phyloP scores from a whole-genome alignment of 1,140 invertebrate species.

The Lordiphosa clarofinis region DNA sequence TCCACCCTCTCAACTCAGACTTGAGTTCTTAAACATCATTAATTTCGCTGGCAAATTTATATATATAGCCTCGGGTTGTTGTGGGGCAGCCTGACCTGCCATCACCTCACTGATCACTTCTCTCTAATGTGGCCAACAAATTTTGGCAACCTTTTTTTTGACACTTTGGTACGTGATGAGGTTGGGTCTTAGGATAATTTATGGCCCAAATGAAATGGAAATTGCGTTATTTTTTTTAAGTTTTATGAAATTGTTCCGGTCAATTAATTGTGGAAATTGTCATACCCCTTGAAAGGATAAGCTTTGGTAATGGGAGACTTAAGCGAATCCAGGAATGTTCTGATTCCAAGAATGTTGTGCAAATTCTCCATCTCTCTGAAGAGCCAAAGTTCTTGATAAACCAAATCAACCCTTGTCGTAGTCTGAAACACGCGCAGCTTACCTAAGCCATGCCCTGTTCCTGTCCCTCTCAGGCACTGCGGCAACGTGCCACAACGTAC shows the following conservation, averaged over 20 bases:
- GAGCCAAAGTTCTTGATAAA: background rate
- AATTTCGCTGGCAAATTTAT: slow-evolving; percentile 66
- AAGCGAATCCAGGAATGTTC: no score
- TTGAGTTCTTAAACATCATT: slow-evolving; percentile 66
- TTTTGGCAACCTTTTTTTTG: slow-evolving; percentile 53
- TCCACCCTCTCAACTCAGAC: background rate
- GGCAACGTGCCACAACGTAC: slow-evolving; percentile 34
- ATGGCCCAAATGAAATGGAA: slow-evolving; percentile 40
- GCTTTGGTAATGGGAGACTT: no score
- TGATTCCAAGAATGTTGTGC: no score
- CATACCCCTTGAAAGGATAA: no score
- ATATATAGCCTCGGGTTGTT: slow-evolving; percentile 52
- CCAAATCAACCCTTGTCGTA: slow-evolving; percentile 33
- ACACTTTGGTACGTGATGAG: slow-evolving; percentile 55
- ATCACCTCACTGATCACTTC: slow-evolving; percentile 19
- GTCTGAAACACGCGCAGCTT: slow-evolving; percentile 1
- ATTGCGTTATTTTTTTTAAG: slow-evolving; percentile 45
- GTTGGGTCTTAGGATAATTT: slow-evolving; percentile 54
- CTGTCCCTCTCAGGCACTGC: slow-evolving; percentile 14
- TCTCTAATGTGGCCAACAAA: slow-evolving; percentile 24
- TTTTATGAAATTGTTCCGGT: slow-evolving; percentile 78
- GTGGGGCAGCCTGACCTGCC: background rate
- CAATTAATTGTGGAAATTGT: slow-evolving; percentile 69
- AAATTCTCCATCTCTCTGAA: no score
- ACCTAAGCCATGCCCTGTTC: background rate